phyloP scores from a whole-genome alignment of 23 tunicate species.

The Trididemnum nubilum region DNA sequence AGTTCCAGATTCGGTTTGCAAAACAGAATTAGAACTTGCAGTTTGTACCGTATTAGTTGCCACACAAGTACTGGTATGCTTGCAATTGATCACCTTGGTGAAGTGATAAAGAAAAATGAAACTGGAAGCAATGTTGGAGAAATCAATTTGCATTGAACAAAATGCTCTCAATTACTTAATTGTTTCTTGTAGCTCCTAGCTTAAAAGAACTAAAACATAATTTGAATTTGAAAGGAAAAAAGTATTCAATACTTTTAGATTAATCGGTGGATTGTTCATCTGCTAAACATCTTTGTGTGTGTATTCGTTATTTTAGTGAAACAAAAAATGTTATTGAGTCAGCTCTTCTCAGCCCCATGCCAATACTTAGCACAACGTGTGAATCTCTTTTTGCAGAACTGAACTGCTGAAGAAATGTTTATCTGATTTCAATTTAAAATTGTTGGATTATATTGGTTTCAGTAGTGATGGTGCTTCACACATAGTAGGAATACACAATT shows the following conservation, averaged over 20 bases:
- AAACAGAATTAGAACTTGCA: conserved; percentile 13
- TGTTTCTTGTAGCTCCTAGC: conserved; percentile 5
- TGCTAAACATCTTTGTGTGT: conserved; percentile 25
- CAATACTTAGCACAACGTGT: conserved; percentile 14
- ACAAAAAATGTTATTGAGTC: conserved; percentile 13
- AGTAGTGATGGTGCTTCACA: conserved; percentile 37
- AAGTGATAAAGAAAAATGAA: conserved; percentile 17
- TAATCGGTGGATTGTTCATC: conserved; percentile 1
- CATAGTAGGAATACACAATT: conserved; percentile 33
- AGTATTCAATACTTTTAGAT: conserved; percentile 13
- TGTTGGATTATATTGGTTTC: conserved; percentile 27
- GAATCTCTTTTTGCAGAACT: conserved; percentile 16
- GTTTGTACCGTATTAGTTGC: background rate
- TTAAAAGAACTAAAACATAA: conserved; percentile 19
- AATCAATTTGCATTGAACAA: conserved; percentile 28
- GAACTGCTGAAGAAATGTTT: background rate
- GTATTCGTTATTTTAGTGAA: conserved; percentile 26
- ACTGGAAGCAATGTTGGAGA: background rate
- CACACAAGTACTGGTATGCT: background rate
- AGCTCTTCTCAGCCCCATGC: conserved; percentile 22
- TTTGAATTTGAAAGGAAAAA: conserved; percentile 14
- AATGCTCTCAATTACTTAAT: conserved; percentile 20
- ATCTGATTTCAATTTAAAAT: conserved; percentile 1
- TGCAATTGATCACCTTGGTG: conserved; percentile 28
- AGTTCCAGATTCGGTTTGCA: background rate